Percentiles rank a stretch among this genome's conserved stretches.
Evolutionary conservation across 2,888 invertebrate species (phyloP).

Genomic region (Dorcus hopei): DNA sequence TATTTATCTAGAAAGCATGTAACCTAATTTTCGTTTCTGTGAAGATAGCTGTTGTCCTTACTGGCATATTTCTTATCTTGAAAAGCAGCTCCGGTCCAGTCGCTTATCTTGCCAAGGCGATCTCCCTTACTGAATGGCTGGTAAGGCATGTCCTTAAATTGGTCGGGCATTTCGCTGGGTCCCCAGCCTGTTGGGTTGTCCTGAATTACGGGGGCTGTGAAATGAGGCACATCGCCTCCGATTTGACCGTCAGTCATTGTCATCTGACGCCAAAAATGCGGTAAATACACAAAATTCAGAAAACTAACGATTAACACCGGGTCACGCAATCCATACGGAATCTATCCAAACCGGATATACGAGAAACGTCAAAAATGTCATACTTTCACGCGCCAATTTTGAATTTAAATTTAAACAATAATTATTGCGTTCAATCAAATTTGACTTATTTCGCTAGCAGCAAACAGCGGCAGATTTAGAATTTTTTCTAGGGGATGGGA

Average conservation of each 20-base stretch:
- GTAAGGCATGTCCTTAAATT: conserved; percentile 95
- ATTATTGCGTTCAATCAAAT: no score
- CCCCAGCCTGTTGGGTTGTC: conserved; percentile 95
- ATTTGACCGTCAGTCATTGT: conserved; percentile 40
- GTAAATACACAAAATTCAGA: not conserved
- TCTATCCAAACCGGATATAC: no score
- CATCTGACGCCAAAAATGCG: conserved; percentile 5
- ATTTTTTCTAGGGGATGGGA: no score
- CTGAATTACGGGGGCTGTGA: conserved; percentile 65
- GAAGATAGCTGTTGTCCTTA: conserved; percentile 49
- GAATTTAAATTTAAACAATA: no score
- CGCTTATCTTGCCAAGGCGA: conserved; percentile 96
- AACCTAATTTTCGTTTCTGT: not conserved
- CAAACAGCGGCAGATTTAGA: no score
- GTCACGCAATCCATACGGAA: no score
- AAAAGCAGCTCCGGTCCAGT: conserved; percentile 93
- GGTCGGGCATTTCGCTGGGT: conserved; percentile 89
- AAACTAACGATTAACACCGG: not conserved
- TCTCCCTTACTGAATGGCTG: conserved; percentile 99
- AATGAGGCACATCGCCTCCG: conserved; percentile 62
- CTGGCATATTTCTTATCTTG: conserved; percentile 93
- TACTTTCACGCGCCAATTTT: no score
- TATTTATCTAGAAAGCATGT: conserved; percentile 69
- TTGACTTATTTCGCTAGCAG: no score
- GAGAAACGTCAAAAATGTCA: no score